Evolutionary conservation across 1,140 invertebrate species (phyloP), one percentile per base, ranked within the genome.

Genomic region (Lucilia sericata): DNA sequence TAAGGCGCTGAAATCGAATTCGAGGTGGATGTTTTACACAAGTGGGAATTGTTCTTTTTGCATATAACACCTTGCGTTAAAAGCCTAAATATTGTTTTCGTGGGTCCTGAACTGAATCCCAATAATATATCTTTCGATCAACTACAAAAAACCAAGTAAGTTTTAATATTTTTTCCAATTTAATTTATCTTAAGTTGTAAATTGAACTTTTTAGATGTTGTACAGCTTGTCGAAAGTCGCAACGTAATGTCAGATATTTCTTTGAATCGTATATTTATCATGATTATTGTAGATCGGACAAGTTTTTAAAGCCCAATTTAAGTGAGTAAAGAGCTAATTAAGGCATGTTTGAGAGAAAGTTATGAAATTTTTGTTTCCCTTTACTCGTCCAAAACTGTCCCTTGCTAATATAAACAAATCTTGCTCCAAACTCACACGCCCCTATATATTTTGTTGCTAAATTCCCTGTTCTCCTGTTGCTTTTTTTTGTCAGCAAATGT

Each of bases 1-100:
- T 47, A 49, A 25, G 94, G 95, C 0, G 94, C 95, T 0, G 95
- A 96, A 87, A 92, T 95, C 21, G 94, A 95, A 60, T 95, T 95
- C 85, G 95, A 96, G 88, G 94, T 94, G 2, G 93, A 94, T 82
- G 91, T 92, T 74, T 86, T 95, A 2, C 91, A 92, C 42, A 94
- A 94, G 78, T 96, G 95, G 95, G 95, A 96, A 87, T 92, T 93
- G 36, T 93, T 95, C 86, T 93, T 95, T 83, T 86, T 95, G 0
- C 95, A 96, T 87, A 91, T 94, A 36, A 86, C 93, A 7, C 93
- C 94, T 0, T 86, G 92, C 1, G 85, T 95, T 0, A 92, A 92
- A 78, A 91, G 89, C 42, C 86, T 96, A 0, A 91, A 91, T 74
- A 88, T 96, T 0, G 92, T 94, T 0, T 93, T 96, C 21, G 88